Base-by-base conservation (phyloP, 2,888 invertebrate genomes). In the Frankliniella intonsa region DNA sequence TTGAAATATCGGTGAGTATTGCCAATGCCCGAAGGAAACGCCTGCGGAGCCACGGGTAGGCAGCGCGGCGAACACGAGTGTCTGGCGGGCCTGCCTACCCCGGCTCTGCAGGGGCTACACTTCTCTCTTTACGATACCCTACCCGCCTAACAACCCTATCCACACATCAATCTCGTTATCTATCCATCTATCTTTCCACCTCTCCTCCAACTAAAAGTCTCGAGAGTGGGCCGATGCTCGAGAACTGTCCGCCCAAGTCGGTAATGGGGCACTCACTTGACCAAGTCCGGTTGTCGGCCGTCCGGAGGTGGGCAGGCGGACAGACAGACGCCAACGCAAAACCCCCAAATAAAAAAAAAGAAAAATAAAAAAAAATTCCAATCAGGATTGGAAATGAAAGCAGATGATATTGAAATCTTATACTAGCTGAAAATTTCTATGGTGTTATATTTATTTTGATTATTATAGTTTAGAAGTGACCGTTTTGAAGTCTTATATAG, bases 1-100 rank as follows among this genome's bases (percentile, higher is more conserved):
- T 95, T 88, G 95, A 95, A 90, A 94, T 95, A 89, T 94, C 95
- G 89, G 95, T 95, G 89, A 91, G 91, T 90, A 49, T 82, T 38
- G 38, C 38, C 38, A 5, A 38, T 38, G 38, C 5, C 38, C 38
- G 38, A n/a, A n/a, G 38, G 38, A 11, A 55, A 25, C 69, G 69
- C 69, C 69, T 76, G 69, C 25, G 10, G 14, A 25, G 25, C 8
- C 25, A 22, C 2, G 69, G 69, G 69, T 76, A 76, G 69, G 69
- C 69, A 76, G 25, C 69, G 25, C 25, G 69, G 22, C 69, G 69
- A 12, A 12, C 69, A 8, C 11, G 69, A 11, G 25, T 76, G 69
- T 25, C 9, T 19, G 55, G 25, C 25, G 69, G 69, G n/a, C 22
- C 12, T 76, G 69, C 69, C 69, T 76, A 76, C 25, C 69, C 69